Evolutionary conservation across 2,888 invertebrate genomes (phyloP).

Genomic region (Coelinius sp.): DNA sequence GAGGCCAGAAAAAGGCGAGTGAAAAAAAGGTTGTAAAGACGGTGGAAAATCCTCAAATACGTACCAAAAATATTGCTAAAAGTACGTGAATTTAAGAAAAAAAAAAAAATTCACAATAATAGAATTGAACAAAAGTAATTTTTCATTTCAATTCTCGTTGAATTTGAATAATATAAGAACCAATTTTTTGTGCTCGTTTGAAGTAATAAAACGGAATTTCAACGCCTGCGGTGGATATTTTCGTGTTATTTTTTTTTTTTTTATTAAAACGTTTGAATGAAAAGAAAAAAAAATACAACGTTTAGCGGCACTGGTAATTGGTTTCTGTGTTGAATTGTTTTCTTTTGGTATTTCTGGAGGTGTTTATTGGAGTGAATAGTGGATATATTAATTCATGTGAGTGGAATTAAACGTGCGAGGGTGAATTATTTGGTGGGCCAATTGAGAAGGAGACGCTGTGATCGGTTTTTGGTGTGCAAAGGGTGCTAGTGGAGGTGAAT

Average conservation of each 20-base stretch:
- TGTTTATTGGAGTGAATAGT: neutral
- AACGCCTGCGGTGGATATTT: too few species aligned
- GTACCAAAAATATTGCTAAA: conserved; percentile 33
- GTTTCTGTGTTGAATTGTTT: neutral
- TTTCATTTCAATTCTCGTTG: too few species aligned
- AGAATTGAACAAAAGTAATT: too few species aligned
- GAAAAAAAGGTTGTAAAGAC: neutral
- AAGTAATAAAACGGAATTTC: too few species aligned
- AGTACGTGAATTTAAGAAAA: too few species aligned
- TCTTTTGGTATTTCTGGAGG: neutral
- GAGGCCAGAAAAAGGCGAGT: neutral
- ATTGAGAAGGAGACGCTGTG: neutral
- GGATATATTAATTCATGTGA: neutral
- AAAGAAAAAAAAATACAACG: neutral
- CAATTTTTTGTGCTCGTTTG: too few species aligned
- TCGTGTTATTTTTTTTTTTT: conserved; percentile 23
- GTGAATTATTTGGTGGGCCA: neutral
- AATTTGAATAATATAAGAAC: too few species aligned
- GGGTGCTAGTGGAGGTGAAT: neutral
- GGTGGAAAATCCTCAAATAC: neutral
- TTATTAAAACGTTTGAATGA: neutral
- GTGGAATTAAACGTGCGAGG: neutral
- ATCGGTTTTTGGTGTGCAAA: neutral
- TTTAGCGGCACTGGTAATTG: neutral
- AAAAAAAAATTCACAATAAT: neutral